Base-by-base conservation (phyloP, 1,140 invertebrate species). In the Micrasema longulum region DNA sequence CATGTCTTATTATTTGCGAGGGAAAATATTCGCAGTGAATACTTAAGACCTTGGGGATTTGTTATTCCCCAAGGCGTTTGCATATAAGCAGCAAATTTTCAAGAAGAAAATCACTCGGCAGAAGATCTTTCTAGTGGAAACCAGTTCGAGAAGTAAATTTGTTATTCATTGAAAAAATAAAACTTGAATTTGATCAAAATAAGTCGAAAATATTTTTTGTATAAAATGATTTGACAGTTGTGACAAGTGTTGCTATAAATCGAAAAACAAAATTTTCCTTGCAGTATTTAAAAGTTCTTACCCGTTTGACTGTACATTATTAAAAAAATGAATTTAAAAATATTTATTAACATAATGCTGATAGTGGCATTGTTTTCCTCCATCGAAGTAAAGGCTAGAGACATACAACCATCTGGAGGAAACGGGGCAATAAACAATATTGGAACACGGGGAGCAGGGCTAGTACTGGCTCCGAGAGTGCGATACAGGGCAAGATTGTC, bases 391-490 rank as follows among this genome's bases (percentile, higher is more conserved):
- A 63, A n/a, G 31, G 81, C 77, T 78, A 63, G 55, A 78, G 53
- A 43, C 74, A 11, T 79, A 81, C 22, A 52, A 80, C 26, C 64
- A 80, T 9, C 77, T 72, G n/a, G 62, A 41, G 65, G 71, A 60
- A 47, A 69, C 50, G 47, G 47, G n/a, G 16, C 20, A 18, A 18
- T 64, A 20, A 69, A 26, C 18, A 45, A n/a, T 12, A 18, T 47
- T 22, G 62, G 62, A 14, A 47, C 65, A 18, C 45, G 45, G 16
- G 68, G 43, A 36, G 47, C 53, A 53, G 60, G 64, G 3, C 38
- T 75, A 12, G 26, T 75, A 11, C 26, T 70, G 74, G 1, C 75
- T 72, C 41, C 75, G 78, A 23, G 76, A 71, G 9, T 35, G 77
- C 3, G 82, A 80, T 76, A 73, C 53, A 38, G 63, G 9, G 52